Base-by-base conservation (phyloP, 2,797 vertebrate genomes). In the Propithecus deckenii region DNA sequence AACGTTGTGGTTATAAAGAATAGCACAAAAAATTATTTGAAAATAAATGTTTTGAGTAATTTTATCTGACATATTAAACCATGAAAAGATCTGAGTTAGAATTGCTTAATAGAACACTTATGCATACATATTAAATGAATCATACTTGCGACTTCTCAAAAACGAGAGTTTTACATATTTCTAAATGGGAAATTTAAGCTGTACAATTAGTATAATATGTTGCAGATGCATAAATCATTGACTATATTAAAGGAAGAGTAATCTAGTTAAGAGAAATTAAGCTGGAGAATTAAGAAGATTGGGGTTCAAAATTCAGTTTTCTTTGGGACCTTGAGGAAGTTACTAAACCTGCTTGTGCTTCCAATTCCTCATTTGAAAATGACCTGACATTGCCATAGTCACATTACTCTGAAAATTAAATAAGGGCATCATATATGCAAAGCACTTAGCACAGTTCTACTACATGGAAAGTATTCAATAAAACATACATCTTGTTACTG, bases 21-120 rank as follows among this genome's bases (percentile, higher is more conserved):
- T 20, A 95, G 55, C 83, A 96, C 67, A 67, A 90, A 96, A 67
- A 85, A 4, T 30, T 78, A 95, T 97, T 89, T 23, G 7, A 74
- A 95, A 96, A 95, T 88, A 94, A 61, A 96, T 95, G 57, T 96
- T 96, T 92, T 59, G 52, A 63, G 35, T 96, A 92, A 92, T 95
- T 96, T 94, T 92, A 94, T 88, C 61, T 95, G 87, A 94, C 74
- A 96, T 89, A 85, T 87, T 92, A 94, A 91, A 74, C 52, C 61
- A 67, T 85, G 87, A 93, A 97, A 95, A 96, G 17, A 93, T 92
- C 46, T 88, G 67, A 93, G 69, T 92, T 94, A 83, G 90, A 96
- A 79, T 52, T 96, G 87, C 93, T 94, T 97, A 94, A 57, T 57
- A 57, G 55, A 91, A 72, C 87, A 95, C 81, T 97, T 91, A 95